Conservation (phyloP, 2,797 vertebrate species). For the Poecilia velifera region DNA sequence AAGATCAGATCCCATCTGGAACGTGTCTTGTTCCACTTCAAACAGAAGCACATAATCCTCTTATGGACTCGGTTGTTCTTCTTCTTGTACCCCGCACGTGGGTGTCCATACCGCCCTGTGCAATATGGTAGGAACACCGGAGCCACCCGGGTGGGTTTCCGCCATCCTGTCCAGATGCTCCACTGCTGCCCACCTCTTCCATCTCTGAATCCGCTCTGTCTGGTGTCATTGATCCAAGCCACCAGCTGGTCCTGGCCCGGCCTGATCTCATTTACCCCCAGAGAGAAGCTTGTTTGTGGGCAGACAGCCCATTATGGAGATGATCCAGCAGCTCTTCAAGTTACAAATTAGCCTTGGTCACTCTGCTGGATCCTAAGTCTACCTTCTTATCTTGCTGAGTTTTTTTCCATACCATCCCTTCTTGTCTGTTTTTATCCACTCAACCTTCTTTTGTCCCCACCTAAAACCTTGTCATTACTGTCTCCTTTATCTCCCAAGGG, state of each 20-base stretch:
- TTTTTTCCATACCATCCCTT: neutral
- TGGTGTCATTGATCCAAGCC: constrained; percentile 74
- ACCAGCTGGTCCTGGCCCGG: constrained; percentile 79
- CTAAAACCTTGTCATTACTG: constrained; percentile 42
- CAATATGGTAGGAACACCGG: constrained; percentile 38
- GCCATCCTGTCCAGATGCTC: constrained; percentile 70
- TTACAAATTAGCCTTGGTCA: constrained; percentile 74
- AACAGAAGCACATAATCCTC: constrained; percentile 78
- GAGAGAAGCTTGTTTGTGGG: constrained; percentile 67
- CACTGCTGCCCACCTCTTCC: constrained; percentile 41
- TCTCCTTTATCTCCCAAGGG: constrained; percentile 58
- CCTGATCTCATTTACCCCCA: constrained; percentile 79
- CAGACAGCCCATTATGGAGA: constrained; percentile 73
- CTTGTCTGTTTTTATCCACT: constrained; percentile 2
- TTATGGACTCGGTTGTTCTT: constrained; percentile 67
- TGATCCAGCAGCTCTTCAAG: constrained; percentile 73
- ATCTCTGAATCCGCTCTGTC: constrained; percentile 45
- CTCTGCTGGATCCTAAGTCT: constrained; percentile 33
- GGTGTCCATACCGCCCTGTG: constrained; percentile 35
- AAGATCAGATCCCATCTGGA: constrained; percentile 75
- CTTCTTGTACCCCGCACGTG: constrained; percentile 51
- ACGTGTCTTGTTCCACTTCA: constrained; percentile 67
- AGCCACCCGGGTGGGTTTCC: constrained; percentile 39
- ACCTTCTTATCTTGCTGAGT: constrained; percentile 4
- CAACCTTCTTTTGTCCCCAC: constrained; percentile 8